A percentile compares a stretch with the other conserved stretches of the same genome.
Evolutionary conservation across 2,113 vertebrate genomes (phyloP).

Genomic region (Dissostichus mawsoni): DNA sequence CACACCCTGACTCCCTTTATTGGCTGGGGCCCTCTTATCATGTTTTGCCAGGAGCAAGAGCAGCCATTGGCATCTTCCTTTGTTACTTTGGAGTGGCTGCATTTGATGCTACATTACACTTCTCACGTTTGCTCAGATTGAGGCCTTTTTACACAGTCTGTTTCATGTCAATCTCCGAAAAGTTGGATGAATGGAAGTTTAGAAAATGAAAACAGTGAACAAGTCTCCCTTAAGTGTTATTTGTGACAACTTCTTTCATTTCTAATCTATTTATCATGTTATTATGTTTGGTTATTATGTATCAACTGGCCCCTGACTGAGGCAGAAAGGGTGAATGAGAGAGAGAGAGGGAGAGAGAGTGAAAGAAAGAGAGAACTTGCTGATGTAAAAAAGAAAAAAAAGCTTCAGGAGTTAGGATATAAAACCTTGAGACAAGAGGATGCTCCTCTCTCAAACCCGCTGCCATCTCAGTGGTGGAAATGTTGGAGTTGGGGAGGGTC

Average conservation of each 20-base stretch:
- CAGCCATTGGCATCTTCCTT: slow-evolving; percentile 75
- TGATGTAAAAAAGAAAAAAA: slow-evolving; percentile 67
- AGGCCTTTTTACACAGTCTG: slow-evolving; percentile 18
- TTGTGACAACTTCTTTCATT: background rate
- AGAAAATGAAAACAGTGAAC: background rate
- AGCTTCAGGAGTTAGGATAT: slow-evolving; percentile 76
- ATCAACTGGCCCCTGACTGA: slow-evolving; percentile 62
- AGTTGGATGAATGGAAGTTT: slow-evolving; percentile 3
- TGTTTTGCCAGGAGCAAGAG: slow-evolving; percentile 82
- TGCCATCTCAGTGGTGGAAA: slow-evolving; percentile 85
- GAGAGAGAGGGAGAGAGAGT: slow-evolving; percentile 27
- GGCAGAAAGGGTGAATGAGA: slow-evolving; percentile 4
- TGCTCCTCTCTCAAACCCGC: slow-evolving; percentile 81
- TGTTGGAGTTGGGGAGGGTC: slow-evolving; percentile 86
- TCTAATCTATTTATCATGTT: background rate
- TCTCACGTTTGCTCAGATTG: slow-evolving; percentile 37
- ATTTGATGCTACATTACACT: slow-evolving; percentile 60
- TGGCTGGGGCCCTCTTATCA: slow-evolving; percentile 86
- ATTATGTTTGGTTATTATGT: slow-evolving; percentile 30
- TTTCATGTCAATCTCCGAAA: background rate
- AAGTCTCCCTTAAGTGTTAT: background rate
- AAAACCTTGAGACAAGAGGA: slow-evolving; percentile 84
- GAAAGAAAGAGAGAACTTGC: slow-evolving; percentile 49
- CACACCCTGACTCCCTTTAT: slow-evolving; percentile 77
- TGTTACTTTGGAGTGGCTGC: slow-evolving; percentile 67